These are phyloP conservation scores for Cotesia typhae DNA, from an alignment of 1,140 invertebrate species.

Conservation along the genomic window DNA sequence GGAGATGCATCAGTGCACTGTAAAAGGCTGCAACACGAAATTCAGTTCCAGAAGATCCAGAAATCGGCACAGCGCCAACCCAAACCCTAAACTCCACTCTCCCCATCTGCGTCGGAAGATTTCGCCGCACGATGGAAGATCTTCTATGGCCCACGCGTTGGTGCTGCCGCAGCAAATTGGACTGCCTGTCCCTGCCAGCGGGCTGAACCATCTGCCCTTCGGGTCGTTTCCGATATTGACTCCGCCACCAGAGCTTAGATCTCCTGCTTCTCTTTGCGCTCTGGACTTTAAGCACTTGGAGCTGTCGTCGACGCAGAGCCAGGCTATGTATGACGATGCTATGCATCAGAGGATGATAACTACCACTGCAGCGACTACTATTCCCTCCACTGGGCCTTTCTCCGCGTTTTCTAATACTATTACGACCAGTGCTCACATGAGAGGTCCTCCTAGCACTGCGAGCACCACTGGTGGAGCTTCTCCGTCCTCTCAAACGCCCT, in stretches of 20 bases:
- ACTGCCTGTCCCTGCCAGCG: conserved; percentile 68
- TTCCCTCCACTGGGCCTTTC: conserved; percentile 29
- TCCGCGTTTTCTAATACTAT: conserved; percentile 39
- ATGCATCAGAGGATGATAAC: conserved; percentile 61
- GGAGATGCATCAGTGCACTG: conserved; percentile 99
- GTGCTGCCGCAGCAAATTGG: conserved; percentile 78
- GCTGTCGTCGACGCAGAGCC: conserved; percentile 60
- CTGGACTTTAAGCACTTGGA: conserved; percentile 77
- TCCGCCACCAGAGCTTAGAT: conserved; percentile 76
- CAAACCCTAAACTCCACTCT: conserved; percentile 97
- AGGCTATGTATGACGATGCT: conserved; percentile 56
- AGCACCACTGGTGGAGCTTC: conserved; percentile 50
- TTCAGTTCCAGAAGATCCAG: conserved; percentile 95
- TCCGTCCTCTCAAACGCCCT: conserved; percentile 53
- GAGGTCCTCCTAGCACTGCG: conserved; percentile 38
- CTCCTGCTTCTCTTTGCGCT: conserved; percentile 68
- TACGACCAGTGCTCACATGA: conserved; percentile 62
- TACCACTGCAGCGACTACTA: conserved; percentile 43
- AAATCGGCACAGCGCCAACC: conserved; percentile 97
- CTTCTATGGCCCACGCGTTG: conserved; percentile 83
- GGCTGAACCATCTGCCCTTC: conserved; percentile 75
- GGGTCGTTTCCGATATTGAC: conserved; percentile 80
- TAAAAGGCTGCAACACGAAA: conserved; percentile 99
- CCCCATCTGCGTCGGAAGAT: conserved; percentile 92
- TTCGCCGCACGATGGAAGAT: conserved; percentile 90